Percentiles rank a stretch among this genome's conserved stretches.
These are phyloP conservation scores for Entomobrya multifasciata DNA, from an alignment of 2,888 invertebrate genomes.

Conservation along the genomic window DNA sequence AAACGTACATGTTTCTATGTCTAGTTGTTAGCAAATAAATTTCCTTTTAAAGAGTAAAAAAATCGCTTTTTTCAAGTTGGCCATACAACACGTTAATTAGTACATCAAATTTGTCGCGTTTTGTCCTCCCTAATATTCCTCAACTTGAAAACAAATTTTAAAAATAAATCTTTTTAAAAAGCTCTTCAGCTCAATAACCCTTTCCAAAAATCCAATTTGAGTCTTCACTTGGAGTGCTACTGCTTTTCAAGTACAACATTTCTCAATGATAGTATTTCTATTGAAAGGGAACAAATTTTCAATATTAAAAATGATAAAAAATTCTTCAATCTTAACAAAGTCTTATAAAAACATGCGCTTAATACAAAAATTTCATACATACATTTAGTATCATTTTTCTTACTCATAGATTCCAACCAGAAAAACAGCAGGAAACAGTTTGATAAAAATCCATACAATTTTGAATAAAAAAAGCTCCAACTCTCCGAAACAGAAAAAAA, in stretches of 20 bases:
- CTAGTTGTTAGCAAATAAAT: no score
- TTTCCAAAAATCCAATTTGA: not conserved
- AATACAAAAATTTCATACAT: no score
- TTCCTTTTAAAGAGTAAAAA: no score
- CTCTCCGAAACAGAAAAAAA: not conserved
- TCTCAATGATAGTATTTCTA: not conserved
- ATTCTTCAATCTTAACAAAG: not conserved
- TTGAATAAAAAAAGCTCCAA: no score
- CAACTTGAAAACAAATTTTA: not conserved
- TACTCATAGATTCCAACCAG: not conserved
- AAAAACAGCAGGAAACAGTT: conserved; percentile 6
- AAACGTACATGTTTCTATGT: no score
- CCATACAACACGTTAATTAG: not conserved
- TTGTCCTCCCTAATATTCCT: conserved; percentile 8
- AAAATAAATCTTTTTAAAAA: conserved; percentile 1
- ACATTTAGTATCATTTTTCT: no score
- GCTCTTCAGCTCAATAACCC: not conserved
- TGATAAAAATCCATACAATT: no score
- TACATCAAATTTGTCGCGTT: not conserved
- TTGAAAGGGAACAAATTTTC: not conserved
- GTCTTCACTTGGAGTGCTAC: not conserved
- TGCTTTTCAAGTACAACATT: not conserved
- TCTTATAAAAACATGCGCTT: not conserved
- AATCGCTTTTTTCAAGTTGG: no score
- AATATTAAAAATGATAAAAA: not conserved